Conservation (phyloP, 1,140 invertebrate genomes). For the Aethina tumida region DNA sequence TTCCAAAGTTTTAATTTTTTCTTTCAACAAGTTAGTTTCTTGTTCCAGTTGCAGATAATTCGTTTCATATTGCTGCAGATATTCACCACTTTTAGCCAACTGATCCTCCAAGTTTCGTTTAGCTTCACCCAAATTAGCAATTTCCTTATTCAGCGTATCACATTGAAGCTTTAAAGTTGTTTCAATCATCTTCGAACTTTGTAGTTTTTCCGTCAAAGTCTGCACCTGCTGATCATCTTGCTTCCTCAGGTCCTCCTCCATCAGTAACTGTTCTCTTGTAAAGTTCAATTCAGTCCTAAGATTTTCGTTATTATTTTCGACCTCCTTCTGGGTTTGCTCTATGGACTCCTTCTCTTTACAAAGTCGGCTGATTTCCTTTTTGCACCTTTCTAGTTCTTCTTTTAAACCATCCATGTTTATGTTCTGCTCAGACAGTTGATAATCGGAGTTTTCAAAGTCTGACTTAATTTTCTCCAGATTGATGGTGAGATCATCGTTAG, state of each 20-base stretch:
- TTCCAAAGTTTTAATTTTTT: conserved; percentile 1
- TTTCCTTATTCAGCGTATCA: conserved; percentile 27
- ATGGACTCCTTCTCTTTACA: conserved; percentile 30
- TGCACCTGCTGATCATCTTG: conserved; percentile 20
- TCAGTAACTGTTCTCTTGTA: conserved; percentile 21
- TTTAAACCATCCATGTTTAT: conserved; percentile 27
- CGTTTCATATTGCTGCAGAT: conserved; percentile 16
- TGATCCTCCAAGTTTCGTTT: conserved; percentile 19
- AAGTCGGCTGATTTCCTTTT: conserved; percentile 30
- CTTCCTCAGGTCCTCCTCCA: conserved; percentile 21
- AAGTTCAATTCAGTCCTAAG: conserved; percentile 25
- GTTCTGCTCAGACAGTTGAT: conserved; percentile 33
- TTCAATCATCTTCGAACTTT: conserved; percentile 29
- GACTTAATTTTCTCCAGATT: conserved; percentile 37
- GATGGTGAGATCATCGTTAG: conserved; percentile 28
- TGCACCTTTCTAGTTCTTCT: conserved; percentile 32
- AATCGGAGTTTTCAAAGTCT: conserved; percentile 38
- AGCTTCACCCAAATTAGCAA: conserved; percentile 13
- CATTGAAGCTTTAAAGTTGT: conserved; percentile 27
- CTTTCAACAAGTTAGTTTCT: background rate
- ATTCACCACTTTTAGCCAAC: conserved; percentile 10
- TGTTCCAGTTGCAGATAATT: conserved; percentile 17
- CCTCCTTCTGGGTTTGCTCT: conserved; percentile 25
- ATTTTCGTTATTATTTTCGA: conserved; percentile 28
- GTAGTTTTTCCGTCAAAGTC: conserved; percentile 24